Conservation (phyloP, 2,797 vertebrate genomes). For the Cossypha heuglini region DNA sequence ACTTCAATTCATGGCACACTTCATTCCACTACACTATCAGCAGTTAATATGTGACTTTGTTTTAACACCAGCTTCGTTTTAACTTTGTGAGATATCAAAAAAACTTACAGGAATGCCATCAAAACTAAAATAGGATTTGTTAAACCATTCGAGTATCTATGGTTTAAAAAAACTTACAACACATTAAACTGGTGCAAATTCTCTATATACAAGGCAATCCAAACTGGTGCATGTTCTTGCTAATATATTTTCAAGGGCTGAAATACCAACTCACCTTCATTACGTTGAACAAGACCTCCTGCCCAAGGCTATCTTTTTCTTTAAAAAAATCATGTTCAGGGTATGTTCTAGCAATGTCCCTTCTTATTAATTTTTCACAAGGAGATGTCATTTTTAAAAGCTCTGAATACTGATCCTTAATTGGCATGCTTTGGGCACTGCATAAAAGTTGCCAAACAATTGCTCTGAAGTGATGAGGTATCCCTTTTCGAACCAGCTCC, state of each 20-base stretch:
- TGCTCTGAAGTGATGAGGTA: conserved; percentile 97
- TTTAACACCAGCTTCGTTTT: background rate
- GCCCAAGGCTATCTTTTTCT: conserved; percentile 96
- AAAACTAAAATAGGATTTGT: background rate
- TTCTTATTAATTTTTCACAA: conserved; percentile 94
- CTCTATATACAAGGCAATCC: background rate
- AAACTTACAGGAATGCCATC: background rate
- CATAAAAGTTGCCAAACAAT: conserved; percentile 98
- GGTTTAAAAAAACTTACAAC: background rate
- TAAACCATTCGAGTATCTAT: background rate
- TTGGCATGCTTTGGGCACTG: conserved; percentile 93
- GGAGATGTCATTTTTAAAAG: conserved; percentile 98
- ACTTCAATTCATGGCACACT: background rate
- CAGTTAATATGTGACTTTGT: background rate
- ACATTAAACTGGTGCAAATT: background rate
- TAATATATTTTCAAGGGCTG: background rate
- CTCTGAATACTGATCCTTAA: conserved; percentile 98
- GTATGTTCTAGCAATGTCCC: conserved; percentile 97
- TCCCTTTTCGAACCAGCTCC: conserved; percentile 96
- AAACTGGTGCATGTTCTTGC: background rate
- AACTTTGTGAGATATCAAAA: background rate
- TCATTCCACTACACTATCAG: background rate
- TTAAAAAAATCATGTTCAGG: conserved; percentile 98
- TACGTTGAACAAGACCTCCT: conserved; percentile 98
- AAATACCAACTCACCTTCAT: conserved; percentile 88